Evolutionary conservation across 2,888 invertebrate species (phyloP), one percentile per base, ranked within the genome.

Genomic region (Masnerella sp.): DNA sequence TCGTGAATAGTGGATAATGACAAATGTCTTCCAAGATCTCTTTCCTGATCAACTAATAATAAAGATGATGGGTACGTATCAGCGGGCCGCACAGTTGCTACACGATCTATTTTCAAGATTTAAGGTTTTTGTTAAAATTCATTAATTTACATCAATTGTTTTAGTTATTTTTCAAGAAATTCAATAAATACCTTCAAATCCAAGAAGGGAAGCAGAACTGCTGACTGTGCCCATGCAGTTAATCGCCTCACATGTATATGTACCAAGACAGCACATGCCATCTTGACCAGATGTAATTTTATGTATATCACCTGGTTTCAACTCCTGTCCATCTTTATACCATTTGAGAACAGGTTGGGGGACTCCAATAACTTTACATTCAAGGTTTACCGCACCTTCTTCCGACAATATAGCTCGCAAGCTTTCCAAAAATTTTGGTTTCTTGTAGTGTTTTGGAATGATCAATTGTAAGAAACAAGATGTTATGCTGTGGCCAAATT

Each of bases 201-300:
- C 96, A 18, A 96, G 89, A 5, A 96, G 89, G 1, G 96, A 95
- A 0, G 96, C 96, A 0, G 96, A 96, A 83, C 95, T 96, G 18
- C 95, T 93, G 0, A 95, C 94, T 2, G 93, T 92, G 2, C 96
- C 96, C 96, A 96, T 96, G 82, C 96, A 96, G 83, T 96, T 96
- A 58, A 92, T 91, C 0, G 96, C 96, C 88, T 96, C 95, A 85
- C 96, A 96, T 0, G 96, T 96, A 80, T 96, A 96, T 0, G 95
- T 96, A 0, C 96, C 96, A 52, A 96, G 89, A 78, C 96, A 96
- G 81, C 96, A 96, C 0, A 95, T 95, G 4, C 96, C 96, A 85
- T 96, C 95, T 88, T 95, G 94, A 0, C 96, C 96, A 0, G 96
- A 95, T 79, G 95, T 96, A 45, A 96, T 96, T 83, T 94, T 91